Base-by-base conservation (phyloP, 1,140 invertebrate genomes). In the Popillia japonica region DNA sequence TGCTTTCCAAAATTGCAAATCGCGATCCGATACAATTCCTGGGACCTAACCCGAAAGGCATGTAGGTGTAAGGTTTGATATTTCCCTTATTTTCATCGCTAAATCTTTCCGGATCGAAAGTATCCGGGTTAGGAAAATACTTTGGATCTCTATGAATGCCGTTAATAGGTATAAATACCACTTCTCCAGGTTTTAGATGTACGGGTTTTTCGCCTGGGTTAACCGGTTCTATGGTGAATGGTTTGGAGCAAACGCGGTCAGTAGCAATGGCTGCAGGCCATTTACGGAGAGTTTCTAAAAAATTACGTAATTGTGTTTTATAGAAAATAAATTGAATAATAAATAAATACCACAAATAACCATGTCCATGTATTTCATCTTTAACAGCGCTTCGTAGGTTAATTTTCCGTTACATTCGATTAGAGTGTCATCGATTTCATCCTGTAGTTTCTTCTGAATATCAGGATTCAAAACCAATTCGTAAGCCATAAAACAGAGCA, bases 31-130 rank as follows among this genome's bases (percentile, higher is more conserved):
- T 83, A 72, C 82, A 86, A 79, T 82, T 85, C 80, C 89, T 84
- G 8, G 87, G 86, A 8, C 90, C 90, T 41, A 87, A 87, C 14
- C 89, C 90, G 82, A 92, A 92, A 6, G 91, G 90, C 22, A 91
- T 83, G 82, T 87, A 91, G 4, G 86, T 79, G 77, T 85, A 87
- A 10, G 81, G 85, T 78, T 85, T 87, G 72, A 90, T 83, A 10
- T 80, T 80, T 6, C 78, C 73, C 14, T 83, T 78, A 77, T 82
- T 83, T 40, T 85, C 83, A 10, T 83, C 81, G 7, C 75, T 83
- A 48, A 87, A 89, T 42, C 88, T 79, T 79, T 88, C 87, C 11
- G 88, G 87, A 81, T 87, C 83, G 79, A 88, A 89, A 42, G 75
- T 78, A 64, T 88, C 84, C 6, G 87, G 81, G 42, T 82, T 72